Evolutionary conservation across 2,888 invertebrate genomes (phyloP).

Genomic region (Anthophora plumipes): DNA sequence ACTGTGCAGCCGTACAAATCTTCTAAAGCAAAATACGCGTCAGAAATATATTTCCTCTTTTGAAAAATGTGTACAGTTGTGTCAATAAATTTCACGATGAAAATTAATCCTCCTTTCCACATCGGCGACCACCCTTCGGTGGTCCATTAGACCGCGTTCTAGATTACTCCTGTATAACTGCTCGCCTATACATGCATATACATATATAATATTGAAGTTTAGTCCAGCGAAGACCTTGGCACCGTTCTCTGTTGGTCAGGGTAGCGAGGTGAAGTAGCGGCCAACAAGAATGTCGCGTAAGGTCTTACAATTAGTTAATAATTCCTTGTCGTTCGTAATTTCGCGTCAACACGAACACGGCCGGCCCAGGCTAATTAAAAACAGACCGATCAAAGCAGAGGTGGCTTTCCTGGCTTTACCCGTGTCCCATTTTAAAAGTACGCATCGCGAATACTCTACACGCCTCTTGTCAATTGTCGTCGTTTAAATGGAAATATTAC

Average conservation of each 20-base stretch:
- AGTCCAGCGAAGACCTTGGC: constrained; percentile 67
- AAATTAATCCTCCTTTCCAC: constrained; percentile 29
- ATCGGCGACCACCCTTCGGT: constrained; percentile 15
- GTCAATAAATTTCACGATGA: constrained; percentile 9
- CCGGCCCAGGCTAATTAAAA: constrained; percentile 52
- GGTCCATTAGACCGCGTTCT: constrained; percentile 25
- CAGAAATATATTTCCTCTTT: too few species aligned
- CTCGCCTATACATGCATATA: not conserved
- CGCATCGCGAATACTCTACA: not conserved
- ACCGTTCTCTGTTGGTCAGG: constrained; percentile 54
- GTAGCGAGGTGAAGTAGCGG: constrained; percentile 48
- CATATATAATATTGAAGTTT: constrained; percentile 46
- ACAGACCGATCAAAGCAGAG: constrained; percentile 25
- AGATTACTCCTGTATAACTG: constrained; percentile 22
- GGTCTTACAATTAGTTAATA: constrained; percentile 60
- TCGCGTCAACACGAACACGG: constrained; percentile 41
- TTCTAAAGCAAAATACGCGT: too few species aligned
- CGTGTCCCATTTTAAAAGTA: not conserved
- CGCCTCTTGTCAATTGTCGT: not conserved
- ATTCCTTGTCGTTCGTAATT: constrained; percentile 59
- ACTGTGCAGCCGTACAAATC: too few species aligned
- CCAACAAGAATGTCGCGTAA: constrained; percentile 46
- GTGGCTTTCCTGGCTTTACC: not conserved
- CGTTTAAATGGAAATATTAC: constrained; percentile 26
- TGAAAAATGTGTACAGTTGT: not conserved